These are phyloP conservation scores for Epistrophella euchroma DNA, from an alignment of 2,888 invertebrate species.

Conservation along the genomic window DNA sequence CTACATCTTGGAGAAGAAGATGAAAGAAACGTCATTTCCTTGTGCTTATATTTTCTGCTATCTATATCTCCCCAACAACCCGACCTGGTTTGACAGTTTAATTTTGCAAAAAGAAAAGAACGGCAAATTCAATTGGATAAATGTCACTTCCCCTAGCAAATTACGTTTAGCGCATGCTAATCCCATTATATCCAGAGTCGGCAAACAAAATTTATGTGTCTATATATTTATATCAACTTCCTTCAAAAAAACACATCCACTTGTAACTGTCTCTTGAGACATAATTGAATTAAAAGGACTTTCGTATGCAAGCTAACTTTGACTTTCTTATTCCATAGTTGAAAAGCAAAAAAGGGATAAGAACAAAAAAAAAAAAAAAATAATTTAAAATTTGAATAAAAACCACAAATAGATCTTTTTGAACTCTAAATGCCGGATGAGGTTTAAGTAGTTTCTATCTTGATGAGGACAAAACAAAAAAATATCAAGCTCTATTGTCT, in stretches of 20 bases:
- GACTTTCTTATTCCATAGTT: neutral
- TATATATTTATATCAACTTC: constrained; percentile 12
- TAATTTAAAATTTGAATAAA: constrained; percentile 24
- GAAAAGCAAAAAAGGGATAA: too few species aligned
- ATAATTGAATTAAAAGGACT: constrained; percentile 66
- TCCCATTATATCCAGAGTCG: constrained; percentile 29
- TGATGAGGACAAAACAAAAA: constrained; percentile 28
- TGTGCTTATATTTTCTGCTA: neutral
- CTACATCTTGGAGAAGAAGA: constrained; percentile 6
- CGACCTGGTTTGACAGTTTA: constrained; percentile 54
- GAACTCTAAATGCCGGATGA: constrained; percentile 49
- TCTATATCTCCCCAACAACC: neutral
- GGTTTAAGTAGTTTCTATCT: constrained; percentile 43
- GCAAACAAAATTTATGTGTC: neutral
- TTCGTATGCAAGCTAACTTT: neutral
- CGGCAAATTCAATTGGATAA: constrained; percentile 40
- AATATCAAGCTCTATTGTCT: constrained; percentile 41
- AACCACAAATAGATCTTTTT: constrained; percentile 29
- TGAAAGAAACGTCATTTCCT: constrained; percentile 19
- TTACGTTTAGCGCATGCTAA: constrained; percentile 46
- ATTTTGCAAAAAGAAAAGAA: constrained; percentile 41
- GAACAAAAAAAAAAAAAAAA: neutral
- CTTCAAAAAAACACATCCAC: constrained; percentile 10
- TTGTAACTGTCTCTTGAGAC: constrained; percentile 41
- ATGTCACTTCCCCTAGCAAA: constrained; percentile 33